phyloP scores from a whole-genome alignment of 1,140 invertebrate species.

The Aphidius ervi region DNA sequence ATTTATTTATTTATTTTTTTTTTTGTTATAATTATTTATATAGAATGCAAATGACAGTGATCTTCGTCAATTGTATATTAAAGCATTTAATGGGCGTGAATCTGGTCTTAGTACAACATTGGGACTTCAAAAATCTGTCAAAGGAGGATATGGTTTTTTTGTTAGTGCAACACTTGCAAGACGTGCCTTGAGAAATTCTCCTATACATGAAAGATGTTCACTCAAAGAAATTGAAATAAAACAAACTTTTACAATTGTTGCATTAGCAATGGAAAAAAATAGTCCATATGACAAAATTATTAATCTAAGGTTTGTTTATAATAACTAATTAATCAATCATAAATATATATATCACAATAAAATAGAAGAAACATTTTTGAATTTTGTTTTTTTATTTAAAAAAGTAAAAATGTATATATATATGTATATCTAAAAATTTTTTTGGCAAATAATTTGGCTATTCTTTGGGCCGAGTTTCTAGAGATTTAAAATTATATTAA shows the following conservation, averaged over 20 bases:
- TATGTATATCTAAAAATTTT: no score
- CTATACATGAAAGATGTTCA: conserved; percentile 45
- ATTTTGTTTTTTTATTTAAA: not conserved
- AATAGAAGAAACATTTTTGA: no score
- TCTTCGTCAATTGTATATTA: conserved; percentile 47
- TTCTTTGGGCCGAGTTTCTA: no score
- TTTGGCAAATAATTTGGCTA: no score
- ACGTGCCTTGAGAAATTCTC: conserved; percentile 39
- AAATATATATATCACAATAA: no score
- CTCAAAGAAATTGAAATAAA: conserved; percentile 43
- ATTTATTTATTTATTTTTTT: not conserved
- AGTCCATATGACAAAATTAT: conserved; percentile 51
- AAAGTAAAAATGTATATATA: not conserved
- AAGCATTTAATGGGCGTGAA: conserved; percentile 45
- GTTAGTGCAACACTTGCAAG: conserved; percentile 47
- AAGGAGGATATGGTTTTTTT: conserved; percentile 50
- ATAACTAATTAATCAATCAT: no score
- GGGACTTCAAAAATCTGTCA: conserved; percentile 42
- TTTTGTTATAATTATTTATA: conserved; percentile 12
- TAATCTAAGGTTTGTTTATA: conserved; percentile 40
- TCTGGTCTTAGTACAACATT: conserved; percentile 39
- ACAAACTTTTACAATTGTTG: conserved; percentile 42
- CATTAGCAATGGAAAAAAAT: conserved; percentile 45
- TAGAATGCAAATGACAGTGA: conserved; percentile 47
- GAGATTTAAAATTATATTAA: no score